Base-by-base conservation (phyloP, 2,888 invertebrate species). In the Anarsia innoxiella region DNA sequence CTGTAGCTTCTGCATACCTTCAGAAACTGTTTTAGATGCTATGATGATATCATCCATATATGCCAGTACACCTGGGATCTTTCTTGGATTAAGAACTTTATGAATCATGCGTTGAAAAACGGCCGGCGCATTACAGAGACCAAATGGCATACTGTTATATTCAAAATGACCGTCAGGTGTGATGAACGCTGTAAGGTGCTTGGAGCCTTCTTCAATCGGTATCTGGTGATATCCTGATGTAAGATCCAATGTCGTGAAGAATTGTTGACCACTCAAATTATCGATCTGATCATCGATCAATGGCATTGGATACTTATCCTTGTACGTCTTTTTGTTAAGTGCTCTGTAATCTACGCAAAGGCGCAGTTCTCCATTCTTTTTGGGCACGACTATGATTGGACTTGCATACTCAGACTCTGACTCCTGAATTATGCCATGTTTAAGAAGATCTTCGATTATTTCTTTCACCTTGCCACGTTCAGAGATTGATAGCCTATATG, bases 81-180 rank as follows among this genome's bases (percentile, higher is more conserved):
- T n/a, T n/a, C n/a, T n/a, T n/a, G n/a, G n/a, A n/a, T n/a, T n/a
- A n/a, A n/a, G n/a, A n/a, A n/a, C n/a, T n/a, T n/a, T n/a, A n/a
- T n/a, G n/a, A n/a, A n/a, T n/a, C n/a, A n/a, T n/a, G n/a, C n/a
- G n/a, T n/a, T n/a, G n/a, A n/a, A n/a, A n/a, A n/a, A n/a, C n/a
- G n/a, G n/a, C n/a, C n/a, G n/a, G n/a, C n/a, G n/a, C n/a, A n/a
- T 2, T 12, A 42, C 36, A 4, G 1, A 4, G 4, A 35, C 30
- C 49, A 43, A 53, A 40, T 41, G 14, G 50, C 50, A 56, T 1
- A n/a, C 5, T 2, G n/a, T 10, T 8, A 49, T 40, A 31, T 55
- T 52, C 25, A 50, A n/a, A n/a, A n/a, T n/a, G n/a, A n/a, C 54
- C 4, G 46, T 46, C 19, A 59, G 26, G 2, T 49, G 37, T 1